A percentile compares a stretch with the other conserved stretches of the same genome.
phyloP scores from a whole-genome alignment of 2,888 invertebrate species.

The Coremacera marginata region DNA sequence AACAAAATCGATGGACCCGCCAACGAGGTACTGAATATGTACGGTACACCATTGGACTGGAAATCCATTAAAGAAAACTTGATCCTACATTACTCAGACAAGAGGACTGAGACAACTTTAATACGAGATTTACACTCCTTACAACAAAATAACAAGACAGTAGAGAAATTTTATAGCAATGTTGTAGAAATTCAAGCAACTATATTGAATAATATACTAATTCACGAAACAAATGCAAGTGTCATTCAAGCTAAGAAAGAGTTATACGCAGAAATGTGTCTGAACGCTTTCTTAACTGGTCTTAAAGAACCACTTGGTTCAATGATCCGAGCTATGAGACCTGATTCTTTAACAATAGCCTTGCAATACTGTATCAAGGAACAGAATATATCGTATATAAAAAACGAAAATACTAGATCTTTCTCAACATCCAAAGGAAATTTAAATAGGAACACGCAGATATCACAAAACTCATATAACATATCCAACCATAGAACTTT shows the following conservation, averaged over 20 bases:
- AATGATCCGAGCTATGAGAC: slow-evolving; percentile 47
- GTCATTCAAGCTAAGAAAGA: background rate
- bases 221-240: background rate
- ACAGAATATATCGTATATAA: background rate
- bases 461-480: too few species aligned
- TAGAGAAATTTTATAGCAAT: slow-evolving; percentile 36
- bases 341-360: slow-evolving; percentile 27
- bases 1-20: slow-evolving; percentile 2
- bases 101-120: background rate
- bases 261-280: slow-evolving; percentile 31
- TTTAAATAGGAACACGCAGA: too few species aligned
- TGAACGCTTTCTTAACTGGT: slow-evolving; percentile 47
- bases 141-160: background rate
- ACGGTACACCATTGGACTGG: slow-evolving; percentile 37
- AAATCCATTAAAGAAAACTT: background rate
- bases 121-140: background rate
- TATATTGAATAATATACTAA: background rate
- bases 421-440: background rate
- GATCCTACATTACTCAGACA: background rate
- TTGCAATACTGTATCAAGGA: background rate
- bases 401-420: too few species aligned
- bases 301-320: slow-evolving; percentile 49
- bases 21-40: slow-evolving; percentile 40
- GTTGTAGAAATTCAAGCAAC: slow-evolving; percentile 36
- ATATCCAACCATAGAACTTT: too few species aligned